These are phyloP conservation scores for Crocallis elinguaria DNA, from an alignment of 2,888 invertebrate species.

Conservation along the genomic window DNA sequence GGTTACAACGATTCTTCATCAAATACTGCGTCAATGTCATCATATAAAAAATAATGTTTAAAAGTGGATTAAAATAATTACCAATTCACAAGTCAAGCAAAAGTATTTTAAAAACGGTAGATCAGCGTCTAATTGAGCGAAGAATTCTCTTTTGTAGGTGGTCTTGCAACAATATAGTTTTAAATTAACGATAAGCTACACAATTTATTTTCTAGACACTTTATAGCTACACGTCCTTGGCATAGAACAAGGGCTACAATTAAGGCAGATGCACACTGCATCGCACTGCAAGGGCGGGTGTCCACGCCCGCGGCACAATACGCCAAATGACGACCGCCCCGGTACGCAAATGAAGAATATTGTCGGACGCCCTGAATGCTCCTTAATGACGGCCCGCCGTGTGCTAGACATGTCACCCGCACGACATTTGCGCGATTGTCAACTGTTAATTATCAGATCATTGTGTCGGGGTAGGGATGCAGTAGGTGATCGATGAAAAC, in stretches of 20 bases:
- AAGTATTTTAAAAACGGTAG: no score
- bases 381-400: conserved; percentile 76
- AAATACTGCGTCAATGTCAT: no score
- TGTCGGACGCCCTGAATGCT: conserved; percentile 81
- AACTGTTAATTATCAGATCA: conserved; percentile 72
- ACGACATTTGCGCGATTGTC: conserved; percentile 74
- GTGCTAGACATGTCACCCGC: conserved; percentile 63
- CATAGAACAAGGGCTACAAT: conserved; percentile 78
- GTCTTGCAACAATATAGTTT: conserved; percentile 28
- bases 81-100: no score
- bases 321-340: conserved; percentile 77
- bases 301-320: conserved; percentile 66
- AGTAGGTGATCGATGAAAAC: not conserved
- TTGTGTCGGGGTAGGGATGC: conserved; percentile 44
- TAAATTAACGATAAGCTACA: conserved; percentile 26
- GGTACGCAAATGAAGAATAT: conserved; percentile 84
- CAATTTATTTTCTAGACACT: conserved; percentile 25
- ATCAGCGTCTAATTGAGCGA: conserved; percentile 1
- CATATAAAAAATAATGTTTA: no score
- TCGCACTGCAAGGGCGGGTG: conserved; percentile 68
- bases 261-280: conserved; percentile 73
- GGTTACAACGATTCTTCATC: no score
- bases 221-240: conserved; percentile 27
- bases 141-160: conserved; percentile 11
- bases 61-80: no score